Evolutionary conservation across 1,140 invertebrate species (phyloP).

Genomic region (Lordiphosa clarofinis): DNA sequence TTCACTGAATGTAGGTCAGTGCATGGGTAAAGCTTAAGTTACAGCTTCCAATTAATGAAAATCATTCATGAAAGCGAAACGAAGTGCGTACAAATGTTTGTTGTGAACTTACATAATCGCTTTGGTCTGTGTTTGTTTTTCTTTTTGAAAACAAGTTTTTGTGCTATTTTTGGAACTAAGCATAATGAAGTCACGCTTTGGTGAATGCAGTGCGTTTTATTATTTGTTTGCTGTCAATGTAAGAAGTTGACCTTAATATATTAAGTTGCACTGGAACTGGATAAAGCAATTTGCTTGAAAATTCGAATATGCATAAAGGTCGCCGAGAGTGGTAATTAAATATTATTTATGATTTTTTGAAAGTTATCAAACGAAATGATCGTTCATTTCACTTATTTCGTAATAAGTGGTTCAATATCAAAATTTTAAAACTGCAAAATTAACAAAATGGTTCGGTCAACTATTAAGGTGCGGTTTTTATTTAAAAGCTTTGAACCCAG

Average conservation of each 20-base stretch:
- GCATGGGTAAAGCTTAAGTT: slow-evolving; percentile 52
- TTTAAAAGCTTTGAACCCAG: too few relatives aligned
- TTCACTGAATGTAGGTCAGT: slow-evolving; percentile 53
- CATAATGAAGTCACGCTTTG: slow-evolving; percentile 61
- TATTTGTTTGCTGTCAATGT: slow-evolving; percentile 20
- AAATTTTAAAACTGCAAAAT: too few relatives aligned
- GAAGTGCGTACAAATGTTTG: slow-evolving; percentile 37
- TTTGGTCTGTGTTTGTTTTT: too few relatives aligned
- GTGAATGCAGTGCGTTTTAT: slow-evolving; percentile 49
- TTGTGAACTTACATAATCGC: slow-evolving; percentile 54
- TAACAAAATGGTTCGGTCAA: too few relatives aligned
- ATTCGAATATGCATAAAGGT: slow-evolving; percentile 44
- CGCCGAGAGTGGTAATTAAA: slow-evolving; percentile 8
- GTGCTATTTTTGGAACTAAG: slow-evolving; percentile 28
- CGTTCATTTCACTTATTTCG: too few relatives aligned
- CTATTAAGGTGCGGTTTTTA: too few relatives aligned
- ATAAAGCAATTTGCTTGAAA: slow-evolving; percentile 21
- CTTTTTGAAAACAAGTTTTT: slow-evolving; percentile 20
- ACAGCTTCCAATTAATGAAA: slow-evolving; percentile 55
- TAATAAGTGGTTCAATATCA: too few relatives aligned
- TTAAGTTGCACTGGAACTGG: slow-evolving; percentile 43
- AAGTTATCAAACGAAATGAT: slow-evolving; percentile 6
- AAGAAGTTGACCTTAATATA: slow-evolving; percentile 59
- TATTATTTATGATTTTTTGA: slow-evolving; percentile 7
- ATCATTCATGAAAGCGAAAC: slow-evolving; percentile 59